These are phyloP conservation scores for Radopholus similis DNA, from an alignment of 1,140 invertebrate species.

Conservation along the genomic window DNA sequence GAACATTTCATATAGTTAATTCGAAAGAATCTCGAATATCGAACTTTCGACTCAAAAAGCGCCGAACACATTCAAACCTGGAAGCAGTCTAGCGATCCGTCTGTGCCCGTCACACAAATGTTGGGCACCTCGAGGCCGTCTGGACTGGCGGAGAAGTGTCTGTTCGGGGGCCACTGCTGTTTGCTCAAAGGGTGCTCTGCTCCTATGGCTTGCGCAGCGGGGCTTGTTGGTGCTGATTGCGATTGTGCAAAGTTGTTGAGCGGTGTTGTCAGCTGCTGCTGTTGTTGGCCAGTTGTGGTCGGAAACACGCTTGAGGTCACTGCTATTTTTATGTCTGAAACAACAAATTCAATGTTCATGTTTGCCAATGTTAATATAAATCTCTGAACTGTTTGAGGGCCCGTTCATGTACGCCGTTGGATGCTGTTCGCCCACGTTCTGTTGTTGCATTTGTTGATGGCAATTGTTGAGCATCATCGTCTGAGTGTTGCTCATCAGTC, in stretches of 20 bases:
- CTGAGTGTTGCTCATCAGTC: too few species aligned
- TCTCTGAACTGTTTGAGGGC: background rate
- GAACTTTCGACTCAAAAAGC: background rate
- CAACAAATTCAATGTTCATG: too few species aligned
- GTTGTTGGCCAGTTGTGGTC: slow-evolving; percentile 18
- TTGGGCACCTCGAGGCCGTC: slow-evolving; percentile 43
- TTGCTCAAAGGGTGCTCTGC: background rate
- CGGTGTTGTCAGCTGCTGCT: slow-evolving; percentile 33
- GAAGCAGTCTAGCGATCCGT: slow-evolving; percentile 43
- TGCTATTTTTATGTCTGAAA: slow-evolving; percentile 26
- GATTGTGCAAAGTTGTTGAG: slow-evolving; percentile 17
- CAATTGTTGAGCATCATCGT: background rate
- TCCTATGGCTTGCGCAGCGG: background rate
- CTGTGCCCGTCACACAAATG: slow-evolving; percentile 41
- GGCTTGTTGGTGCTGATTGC: slow-evolving; percentile 44
- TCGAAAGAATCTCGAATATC: background rate
- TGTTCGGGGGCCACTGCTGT: slow-evolving; percentile 20
- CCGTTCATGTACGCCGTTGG: background rate
- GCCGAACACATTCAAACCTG: slow-evolving; percentile 17
- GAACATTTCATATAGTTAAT: background rate
- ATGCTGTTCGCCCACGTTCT: background rate
- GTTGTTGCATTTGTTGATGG: slow-evolving; percentile 5
- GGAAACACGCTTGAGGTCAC: slow-evolving; percentile 7
- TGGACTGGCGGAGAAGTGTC: slow-evolving; percentile 47
- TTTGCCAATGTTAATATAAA: background rate